Evolutionary conservation across 2,888 invertebrate species (phyloP), one percentile per base, ranked within the genome.

Genomic region (Vesta saturnalis): DNA sequence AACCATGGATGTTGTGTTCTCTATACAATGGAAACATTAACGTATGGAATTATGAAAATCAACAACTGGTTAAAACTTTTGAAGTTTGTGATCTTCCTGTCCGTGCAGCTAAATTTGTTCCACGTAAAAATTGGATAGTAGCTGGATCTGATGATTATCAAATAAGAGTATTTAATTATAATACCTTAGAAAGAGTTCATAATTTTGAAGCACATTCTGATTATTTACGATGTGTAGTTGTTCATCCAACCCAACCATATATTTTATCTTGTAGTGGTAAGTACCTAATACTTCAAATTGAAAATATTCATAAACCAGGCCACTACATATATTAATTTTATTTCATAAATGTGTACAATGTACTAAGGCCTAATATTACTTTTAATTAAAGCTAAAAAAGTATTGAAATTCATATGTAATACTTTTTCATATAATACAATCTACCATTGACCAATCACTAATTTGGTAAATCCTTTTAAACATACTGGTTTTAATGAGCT

Each of bases 11-110:
- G 90, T 88, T 99, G 60, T 98, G 97, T 78, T 96, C 97, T 43
- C 87, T 99, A 30, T 99, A 99, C 88, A 98, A 97, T 86, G 99
- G 99, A 77, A 96, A 99, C 86, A 97, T 99, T 77, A 98, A 99
- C 88, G 95, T 99, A 80, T 99, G 99, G 98, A 99, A 99, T 84
- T 94, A 96, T 86, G 99, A 99, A 83, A 95, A 94, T 70, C 98
- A 98, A 84, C 91, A 92, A 78, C 88, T 95, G 76, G 94, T 95
- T 10, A 93, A 93, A 82, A 92, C 94, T 76, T 95, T 96, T 79
- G 95, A 96, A 87, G 95, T 96, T 1, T 99, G 99, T 83, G 98
- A 99, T 82, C 85, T 98, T 22, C 99, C 99, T 0, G 99, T 99
- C 2, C 88, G 99, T 77, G 93, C 97, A 0, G 97, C 97, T 0